Conservation (phyloP, 2,113 vertebrate species). For the Zapornia atra region DNA sequence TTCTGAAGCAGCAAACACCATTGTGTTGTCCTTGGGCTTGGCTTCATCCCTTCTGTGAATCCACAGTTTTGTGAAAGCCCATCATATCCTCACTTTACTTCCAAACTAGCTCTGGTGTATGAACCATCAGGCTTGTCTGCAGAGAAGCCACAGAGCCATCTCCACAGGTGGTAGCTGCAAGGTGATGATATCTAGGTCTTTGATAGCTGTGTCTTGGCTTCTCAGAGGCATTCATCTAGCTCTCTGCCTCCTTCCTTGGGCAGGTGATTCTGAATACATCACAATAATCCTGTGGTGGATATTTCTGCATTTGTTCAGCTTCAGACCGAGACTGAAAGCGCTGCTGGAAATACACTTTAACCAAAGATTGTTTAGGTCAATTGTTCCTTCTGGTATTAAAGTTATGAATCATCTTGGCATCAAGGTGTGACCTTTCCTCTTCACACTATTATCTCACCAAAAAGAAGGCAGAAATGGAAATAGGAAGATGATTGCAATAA, state of each 20-base stretch:
- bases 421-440: slow-evolving; percentile 65
- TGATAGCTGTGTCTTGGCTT: not conserved
- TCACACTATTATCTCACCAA: slow-evolving; percentile 57
- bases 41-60: not conserved
- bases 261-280: not conserved
- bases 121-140: not conserved
- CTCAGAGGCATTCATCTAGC: not conserved
- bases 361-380: slow-evolving; percentile 60
- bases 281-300: not conserved
- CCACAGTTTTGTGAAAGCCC: not conserved
- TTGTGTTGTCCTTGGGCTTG: not conserved
- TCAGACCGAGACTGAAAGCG: not conserved
- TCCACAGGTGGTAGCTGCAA: not conserved
- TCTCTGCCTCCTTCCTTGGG: not conserved
- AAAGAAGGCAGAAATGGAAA: slow-evolving; percentile 66
- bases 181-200: not conserved
- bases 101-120: not conserved
- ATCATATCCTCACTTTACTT: not conserved
- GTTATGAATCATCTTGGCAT: slow-evolving; percentile 69
- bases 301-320: not conserved
- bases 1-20: not conserved
- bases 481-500: slow-evolving; percentile 59
- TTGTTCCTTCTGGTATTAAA: slow-evolving; percentile 70
- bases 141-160: not conserved
- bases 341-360: slow-evolving; percentile 40